Percentiles rank a stretch among this genome's conserved stretches.
These are phyloP conservation scores for Porites rus DNA, from an alignment of 92 coral and sea anemone genomes.

Conservation along the genomic window DNA sequence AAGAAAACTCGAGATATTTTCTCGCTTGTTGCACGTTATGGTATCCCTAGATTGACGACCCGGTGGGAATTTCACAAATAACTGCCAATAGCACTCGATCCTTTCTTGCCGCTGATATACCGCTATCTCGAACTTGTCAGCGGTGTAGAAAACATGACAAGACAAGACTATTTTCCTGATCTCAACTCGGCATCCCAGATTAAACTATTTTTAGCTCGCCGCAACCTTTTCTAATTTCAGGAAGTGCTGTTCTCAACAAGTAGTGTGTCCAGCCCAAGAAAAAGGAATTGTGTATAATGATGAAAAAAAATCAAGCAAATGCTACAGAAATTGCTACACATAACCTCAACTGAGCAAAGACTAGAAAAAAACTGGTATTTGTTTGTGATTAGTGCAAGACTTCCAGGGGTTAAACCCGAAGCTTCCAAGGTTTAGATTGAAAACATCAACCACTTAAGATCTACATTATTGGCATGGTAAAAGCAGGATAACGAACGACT, in stretches of 20 bases:
- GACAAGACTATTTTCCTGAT: background rate
- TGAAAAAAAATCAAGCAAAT: no score
- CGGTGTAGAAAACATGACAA: background rate
- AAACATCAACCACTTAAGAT: background rate
- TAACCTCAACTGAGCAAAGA: background rate
- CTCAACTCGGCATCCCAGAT: no score
- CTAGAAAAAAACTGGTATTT: background rate
- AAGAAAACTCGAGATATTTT: background rate
- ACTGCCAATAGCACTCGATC: background rate
- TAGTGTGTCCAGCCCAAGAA: background rate
- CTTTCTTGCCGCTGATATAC: background rate
- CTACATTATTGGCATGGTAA: background rate
- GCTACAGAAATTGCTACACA: no score
- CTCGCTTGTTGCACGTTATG: background rate
- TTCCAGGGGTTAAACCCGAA: background rate
- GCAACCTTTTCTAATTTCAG: no score
- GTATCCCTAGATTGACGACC: background rate
- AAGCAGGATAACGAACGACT: background rate
- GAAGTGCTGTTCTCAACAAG: no score
- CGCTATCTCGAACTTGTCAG: background rate
- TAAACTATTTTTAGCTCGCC: background rate
- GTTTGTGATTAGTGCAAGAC: background rate
- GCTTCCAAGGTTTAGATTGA: background rate
- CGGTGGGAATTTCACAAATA: background rate
- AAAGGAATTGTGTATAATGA: no score